Evolutionary conservation across 2,797 vertebrate genomes (phyloP), one percentile per base, ranked within the genome.

Genomic region (Octomys mimax): DNA sequence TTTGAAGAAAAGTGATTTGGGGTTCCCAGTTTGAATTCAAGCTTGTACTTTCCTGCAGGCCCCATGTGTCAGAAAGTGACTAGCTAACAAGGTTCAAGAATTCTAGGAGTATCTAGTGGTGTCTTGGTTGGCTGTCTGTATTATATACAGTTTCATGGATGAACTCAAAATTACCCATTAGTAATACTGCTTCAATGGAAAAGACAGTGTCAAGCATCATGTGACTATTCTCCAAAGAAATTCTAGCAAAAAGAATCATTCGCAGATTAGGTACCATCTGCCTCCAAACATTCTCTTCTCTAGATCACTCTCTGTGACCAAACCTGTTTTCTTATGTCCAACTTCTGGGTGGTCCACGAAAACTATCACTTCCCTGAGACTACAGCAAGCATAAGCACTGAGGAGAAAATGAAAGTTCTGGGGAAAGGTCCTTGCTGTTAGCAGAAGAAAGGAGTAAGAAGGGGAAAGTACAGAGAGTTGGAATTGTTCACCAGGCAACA

Each of bases 281-380:
- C 81, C 80, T 95, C 92, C 86, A 71, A 94, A 96, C 83, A 97
- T 96, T 36, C 89, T 91, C 81, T 96, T 95, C 95, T 85, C 70
- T 52, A 21, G 49, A 39, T 89, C 24, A 71, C 77, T 91, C 91
- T 59, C 82, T 16, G 78, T 16, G 78, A 94, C 87, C 73, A 93
- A 97, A 98, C 93, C 97, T 98, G 97, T 83, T 94, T 96, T 87
- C 89, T 87, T 79, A 86, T 3, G 82, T 92, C 96, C 96, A 97
- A 59, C 96, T 97, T 85, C 96, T 98, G 97, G 97, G 97, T 98
- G 96, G 95, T 93, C 96, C 68, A 22, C 0, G 11, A 92, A 90
- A 83, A 42, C 80, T 78, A 87, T 68, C 93, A 92, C 85, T 94
- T 94, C 94, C 93, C 73, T 28, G 91, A 96, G 96, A 96, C 62